Evolutionary conservation across 2,888 invertebrate genomes (phyloP).

Genomic region (Meliscaeva auricollis): DNA sequence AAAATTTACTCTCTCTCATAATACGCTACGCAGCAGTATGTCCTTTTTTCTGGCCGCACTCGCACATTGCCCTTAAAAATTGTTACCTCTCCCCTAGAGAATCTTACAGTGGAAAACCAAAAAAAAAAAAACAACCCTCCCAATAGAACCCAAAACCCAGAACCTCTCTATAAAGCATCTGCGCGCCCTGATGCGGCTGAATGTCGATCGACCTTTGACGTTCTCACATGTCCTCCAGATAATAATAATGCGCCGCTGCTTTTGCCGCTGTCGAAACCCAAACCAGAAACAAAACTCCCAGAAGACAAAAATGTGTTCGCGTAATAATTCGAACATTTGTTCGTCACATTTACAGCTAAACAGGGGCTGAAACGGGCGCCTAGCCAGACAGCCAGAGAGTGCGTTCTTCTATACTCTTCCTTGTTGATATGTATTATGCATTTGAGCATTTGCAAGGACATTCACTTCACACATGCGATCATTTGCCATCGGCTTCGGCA

Average conservation of each 20-base stretch:
- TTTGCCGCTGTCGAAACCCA: neutral
- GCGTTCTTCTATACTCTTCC: conserved; percentile 54
- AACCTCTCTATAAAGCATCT: conserved; percentile 53
- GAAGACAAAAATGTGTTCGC: conserved; percentile 45
- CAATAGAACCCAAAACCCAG: no score
- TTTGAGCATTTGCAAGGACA: conserved; percentile 70
- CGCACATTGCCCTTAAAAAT: conserved; percentile 66
- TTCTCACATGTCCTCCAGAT: conserved; percentile 69
- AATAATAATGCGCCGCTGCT: conserved; percentile 23
- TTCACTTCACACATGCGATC: conserved; percentile 75
- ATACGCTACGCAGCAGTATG: conserved; percentile 63
- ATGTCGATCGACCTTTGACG: conserved; percentile 65
- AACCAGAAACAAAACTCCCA: conserved; percentile 47
- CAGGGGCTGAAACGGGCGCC: conserved; percentile 68
- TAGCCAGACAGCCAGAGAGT: neutral
- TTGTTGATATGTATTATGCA: conserved; percentile 51
- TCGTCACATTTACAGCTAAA: conserved; percentile 65
- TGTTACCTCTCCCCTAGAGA: conserved; percentile 49
- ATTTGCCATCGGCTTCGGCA: conserved; percentile 69
- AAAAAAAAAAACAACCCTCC: conserved; percentile 65
- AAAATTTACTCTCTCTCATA: no score
- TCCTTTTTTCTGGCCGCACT: conserved; percentile 49
- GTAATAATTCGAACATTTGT: conserved; percentile 70
- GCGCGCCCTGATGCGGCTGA: conserved; percentile 73
- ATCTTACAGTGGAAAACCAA: conserved; percentile 33